Evolutionary conservation across 2,888 invertebrate genomes (phyloP).

Genomic region (Eudemis profundana): DNA sequence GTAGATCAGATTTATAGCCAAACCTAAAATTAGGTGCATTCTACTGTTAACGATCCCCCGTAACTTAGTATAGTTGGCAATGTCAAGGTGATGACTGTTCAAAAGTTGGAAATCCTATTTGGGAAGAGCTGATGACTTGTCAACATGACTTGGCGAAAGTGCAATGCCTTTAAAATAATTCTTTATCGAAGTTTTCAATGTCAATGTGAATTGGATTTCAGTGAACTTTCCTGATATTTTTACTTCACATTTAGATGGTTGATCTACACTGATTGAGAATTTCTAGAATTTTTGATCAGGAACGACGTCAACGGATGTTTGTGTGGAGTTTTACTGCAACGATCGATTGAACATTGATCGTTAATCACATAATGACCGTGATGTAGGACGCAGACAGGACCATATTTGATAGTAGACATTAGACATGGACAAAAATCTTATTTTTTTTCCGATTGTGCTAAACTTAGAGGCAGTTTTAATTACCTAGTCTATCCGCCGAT

Average conservation of each 20-base stretch:
- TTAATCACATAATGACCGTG: constrained; percentile 25
- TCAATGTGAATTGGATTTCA: constrained; percentile 1
- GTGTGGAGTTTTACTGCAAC: constrained; percentile 30
- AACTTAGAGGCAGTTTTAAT: neutral
- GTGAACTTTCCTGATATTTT: neutral
- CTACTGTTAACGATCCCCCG: constrained; percentile 4
- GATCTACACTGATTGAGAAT: neutral
- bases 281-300: constrained; percentile 1
- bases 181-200: neutral
- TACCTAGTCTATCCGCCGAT: too few relatives aligned
- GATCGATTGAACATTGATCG: constrained; percentile 21
- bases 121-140: too few relatives aligned
- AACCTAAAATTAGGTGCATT: constrained; percentile 23
- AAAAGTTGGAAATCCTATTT: neutral
- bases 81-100: constrained; percentile 5
- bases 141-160: neutral
- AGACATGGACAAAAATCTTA: too few relatives aligned
- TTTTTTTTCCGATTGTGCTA: neutral
- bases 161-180: neutral
- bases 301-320: constrained; percentile 39
- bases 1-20: neutral
- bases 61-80: constrained; percentile 16
- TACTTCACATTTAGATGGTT: neutral
- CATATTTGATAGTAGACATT: neutral
- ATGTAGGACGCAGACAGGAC: neutral